A percentile compares a stretch with the other conserved stretches of the same genome.
Conservation (phyloP, 2,888 invertebrate genomes). For the Epistrophe eligans region DNA sequence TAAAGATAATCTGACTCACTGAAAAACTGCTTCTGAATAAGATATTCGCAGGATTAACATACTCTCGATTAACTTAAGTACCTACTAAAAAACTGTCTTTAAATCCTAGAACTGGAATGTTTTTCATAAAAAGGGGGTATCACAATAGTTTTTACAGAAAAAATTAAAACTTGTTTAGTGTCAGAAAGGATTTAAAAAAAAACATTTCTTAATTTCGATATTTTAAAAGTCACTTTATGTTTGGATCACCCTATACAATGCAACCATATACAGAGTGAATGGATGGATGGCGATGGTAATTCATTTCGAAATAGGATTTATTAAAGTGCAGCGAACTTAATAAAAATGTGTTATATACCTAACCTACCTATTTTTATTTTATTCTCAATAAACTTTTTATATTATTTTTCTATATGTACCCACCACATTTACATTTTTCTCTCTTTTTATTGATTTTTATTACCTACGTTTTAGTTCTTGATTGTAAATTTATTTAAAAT, state of each 20-base stretch:
- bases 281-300: background rate
- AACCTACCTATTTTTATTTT: background rate
- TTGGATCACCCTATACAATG: background rate
- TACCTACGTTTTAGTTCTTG: slow-evolving; percentile 5
- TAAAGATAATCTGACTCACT: no score
- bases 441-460: slow-evolving; percentile 57
- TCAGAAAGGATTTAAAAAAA: no score
- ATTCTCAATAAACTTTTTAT: slow-evolving; percentile 5
- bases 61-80: no score
- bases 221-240: background rate
- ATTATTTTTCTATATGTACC: background rate
- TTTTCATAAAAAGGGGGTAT: no score
- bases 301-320: slow-evolving; percentile 18
- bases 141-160: no score
- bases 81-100: no score
- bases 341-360: background rate
- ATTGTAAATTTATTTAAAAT: slow-evolving; percentile 14
- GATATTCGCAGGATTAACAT: no score
- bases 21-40: no score
- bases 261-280: background rate
- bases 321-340: slow-evolving; percentile 31
- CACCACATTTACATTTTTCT: background rate
- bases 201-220: no score
- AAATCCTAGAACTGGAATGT: no score
- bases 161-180: no score